phyloP scores from a whole-genome alignment of 2,797 vertebrate genomes.

The Crossoptilon crossoptilon region DNA sequence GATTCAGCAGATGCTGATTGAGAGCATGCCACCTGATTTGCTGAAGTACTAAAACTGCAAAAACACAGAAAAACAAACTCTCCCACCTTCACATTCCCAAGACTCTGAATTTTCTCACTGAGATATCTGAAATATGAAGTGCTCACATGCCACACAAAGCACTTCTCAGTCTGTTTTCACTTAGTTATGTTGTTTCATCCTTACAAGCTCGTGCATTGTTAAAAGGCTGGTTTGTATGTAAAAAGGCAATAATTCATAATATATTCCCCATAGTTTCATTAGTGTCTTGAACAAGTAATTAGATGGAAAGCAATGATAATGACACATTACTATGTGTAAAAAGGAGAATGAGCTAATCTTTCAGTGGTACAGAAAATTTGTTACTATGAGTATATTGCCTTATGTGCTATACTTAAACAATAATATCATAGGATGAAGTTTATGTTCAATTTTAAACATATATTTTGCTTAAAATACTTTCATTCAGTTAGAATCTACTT shows the following conservation, averaged over 20 bases:
- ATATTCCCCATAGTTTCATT: neutral
- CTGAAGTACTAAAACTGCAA: neutral
- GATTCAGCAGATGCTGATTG: neutral
- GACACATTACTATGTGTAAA: neutral
- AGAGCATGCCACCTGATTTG: neutral
- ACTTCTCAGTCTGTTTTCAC: neutral
- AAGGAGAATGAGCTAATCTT: neutral
- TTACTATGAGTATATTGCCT: neutral
- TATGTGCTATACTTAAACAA: neutral
- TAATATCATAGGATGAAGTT: neutral
- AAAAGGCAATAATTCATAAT: constrained; percentile 26
- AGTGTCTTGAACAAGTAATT: constrained; percentile 37
- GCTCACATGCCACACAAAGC: neutral
- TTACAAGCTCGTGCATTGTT: neutral
- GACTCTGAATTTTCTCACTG: neutral
- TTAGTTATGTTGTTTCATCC: neutral
- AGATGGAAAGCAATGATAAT: neutral
- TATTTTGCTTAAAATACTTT: neutral
- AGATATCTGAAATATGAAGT: neutral
- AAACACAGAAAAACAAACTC: neutral
- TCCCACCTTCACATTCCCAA: neutral
- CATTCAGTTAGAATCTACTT: neutral
- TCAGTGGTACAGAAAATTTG: neutral
- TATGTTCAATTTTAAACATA: neutral
- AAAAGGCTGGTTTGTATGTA: neutral